A percentile compares a stretch with the other conserved stretches of the same genome.
These are phyloP conservation scores for Sciurus vulgaris DNA, from an alignment of 2,797 vertebrate genomes.

Conservation along the genomic window DNA sequence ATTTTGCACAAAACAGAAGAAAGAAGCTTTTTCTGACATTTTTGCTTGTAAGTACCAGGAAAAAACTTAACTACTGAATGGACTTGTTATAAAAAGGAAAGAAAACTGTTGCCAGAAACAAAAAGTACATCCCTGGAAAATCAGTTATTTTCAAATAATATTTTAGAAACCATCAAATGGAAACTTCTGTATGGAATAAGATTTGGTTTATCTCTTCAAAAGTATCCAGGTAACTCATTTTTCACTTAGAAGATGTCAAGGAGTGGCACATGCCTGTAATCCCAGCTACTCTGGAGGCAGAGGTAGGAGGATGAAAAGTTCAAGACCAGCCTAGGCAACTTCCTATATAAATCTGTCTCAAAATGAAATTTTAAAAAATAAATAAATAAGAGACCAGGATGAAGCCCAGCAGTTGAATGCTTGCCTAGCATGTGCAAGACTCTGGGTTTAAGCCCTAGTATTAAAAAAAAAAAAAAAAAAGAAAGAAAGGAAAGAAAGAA, in stretches of 20 bases:
- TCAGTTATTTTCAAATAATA: slow-evolving; percentile 21
- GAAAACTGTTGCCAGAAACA: not conserved
- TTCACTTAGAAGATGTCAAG: slow-evolving; percentile 14
- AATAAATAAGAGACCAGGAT: too few species aligned
- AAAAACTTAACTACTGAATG: slow-evolving; percentile 42
- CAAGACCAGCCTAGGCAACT: too few species aligned
- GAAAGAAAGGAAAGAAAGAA: too few species aligned
- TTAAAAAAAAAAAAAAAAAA: too few species aligned
- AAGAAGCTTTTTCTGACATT: slow-evolving; percentile 46
- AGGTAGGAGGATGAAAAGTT: too few species aligned
- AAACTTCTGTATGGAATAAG: not conserved
- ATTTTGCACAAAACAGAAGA: slow-evolving; percentile 15
- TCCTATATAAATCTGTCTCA: too few species aligned
- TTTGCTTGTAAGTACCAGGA: not conserved
- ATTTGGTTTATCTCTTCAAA: not conserved
- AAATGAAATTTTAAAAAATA: not conserved
- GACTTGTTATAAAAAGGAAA: not conserved
- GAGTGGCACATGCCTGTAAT: too few species aligned
- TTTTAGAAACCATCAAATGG: not conserved
- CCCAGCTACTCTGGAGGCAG: too few species aligned
- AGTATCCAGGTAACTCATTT: not conserved
- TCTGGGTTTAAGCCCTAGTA: too few species aligned
- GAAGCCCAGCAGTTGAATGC: too few species aligned
- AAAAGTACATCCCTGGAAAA: slow-evolving; percentile 21
- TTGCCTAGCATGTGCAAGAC: too few species aligned